Evolutionary conservation across 1,140 invertebrate genomes (phyloP).

Genomic region (Cherax quadricarinatus): DNA sequence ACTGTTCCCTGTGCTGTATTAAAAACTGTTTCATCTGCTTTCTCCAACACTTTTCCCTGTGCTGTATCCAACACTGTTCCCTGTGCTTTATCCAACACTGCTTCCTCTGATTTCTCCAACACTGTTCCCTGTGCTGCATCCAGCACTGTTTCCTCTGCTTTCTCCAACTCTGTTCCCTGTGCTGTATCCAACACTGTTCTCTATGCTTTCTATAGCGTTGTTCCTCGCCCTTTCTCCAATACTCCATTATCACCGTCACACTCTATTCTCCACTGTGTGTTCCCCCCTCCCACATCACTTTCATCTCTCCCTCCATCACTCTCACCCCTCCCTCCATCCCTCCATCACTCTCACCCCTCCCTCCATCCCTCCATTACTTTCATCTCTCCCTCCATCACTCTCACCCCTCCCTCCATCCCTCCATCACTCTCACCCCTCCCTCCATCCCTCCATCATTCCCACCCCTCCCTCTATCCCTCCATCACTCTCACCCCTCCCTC

Average conservation of each 20-base stretch:
- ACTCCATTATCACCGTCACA: background rate
- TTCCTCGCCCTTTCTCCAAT: no score
- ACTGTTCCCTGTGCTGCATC: background rate
- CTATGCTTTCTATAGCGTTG: no score
- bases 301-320: background rate
- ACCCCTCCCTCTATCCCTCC: constrained; percentile 1
- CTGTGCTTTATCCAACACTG: background rate
- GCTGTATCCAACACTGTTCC: no score
- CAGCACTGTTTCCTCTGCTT: background rate
- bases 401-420: constrained; percentile 1
- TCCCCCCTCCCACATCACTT: background rate
- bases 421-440: background rate
- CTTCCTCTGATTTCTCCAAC: no score
- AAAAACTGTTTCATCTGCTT: no score
- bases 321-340: constrained; percentile 1
- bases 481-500: background rate
- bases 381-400: background rate
- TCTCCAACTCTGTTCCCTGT: no score
- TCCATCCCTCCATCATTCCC: background rate
- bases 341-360: background rate
- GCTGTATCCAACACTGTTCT: background rate
- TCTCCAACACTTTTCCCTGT: no score
- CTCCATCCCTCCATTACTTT: background rate
- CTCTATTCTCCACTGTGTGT: no score
- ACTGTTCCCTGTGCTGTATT: background rate